Percentiles rank a stretch among this genome's conserved stretches.
phyloP scores from a whole-genome alignment of 2,113 vertebrate species.

The Pungitius pungitius region DNA sequence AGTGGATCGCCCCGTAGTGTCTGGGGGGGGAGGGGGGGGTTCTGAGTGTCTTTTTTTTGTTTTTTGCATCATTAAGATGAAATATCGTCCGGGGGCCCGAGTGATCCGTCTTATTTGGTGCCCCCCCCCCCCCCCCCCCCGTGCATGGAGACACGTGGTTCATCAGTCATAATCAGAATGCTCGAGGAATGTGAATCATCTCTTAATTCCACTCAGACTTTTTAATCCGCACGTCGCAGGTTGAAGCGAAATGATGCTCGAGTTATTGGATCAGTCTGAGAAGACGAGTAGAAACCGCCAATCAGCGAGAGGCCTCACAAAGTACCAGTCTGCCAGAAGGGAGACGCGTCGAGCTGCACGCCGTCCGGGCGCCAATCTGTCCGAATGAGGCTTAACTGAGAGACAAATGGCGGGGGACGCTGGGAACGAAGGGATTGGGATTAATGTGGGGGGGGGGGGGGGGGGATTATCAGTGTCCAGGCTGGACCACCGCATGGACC shows the following conservation, averaged over 20 bases:
- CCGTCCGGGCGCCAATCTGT: constrained; percentile 47
- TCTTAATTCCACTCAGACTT: constrained; percentile 17
- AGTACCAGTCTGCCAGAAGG: too few relatives aligned
- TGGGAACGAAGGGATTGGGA: constrained; percentile 47
- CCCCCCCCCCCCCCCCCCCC: background rate
- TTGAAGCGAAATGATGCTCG: constrained; percentile 52
- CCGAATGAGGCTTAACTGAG: constrained; percentile 55
- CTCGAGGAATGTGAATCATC: background rate
- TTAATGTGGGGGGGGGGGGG: constrained; percentile 9
- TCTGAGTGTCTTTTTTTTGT: constrained; percentile 3
- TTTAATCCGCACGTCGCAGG: background rate
- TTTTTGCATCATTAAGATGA: constrained; percentile 33
- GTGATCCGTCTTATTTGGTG: background rate
- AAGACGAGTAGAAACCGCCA: too few relatives aligned
- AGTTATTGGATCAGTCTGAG: constrained; percentile 1
- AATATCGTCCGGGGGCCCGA: background rate
- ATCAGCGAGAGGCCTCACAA: too few relatives aligned
- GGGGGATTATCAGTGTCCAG: constrained; percentile 46
- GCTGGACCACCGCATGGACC: constrained; percentile 43
- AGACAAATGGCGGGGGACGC: constrained; percentile 58
- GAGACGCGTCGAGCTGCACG: background rate
- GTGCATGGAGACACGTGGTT: background rate
- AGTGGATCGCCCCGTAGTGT: constrained; percentile 24
- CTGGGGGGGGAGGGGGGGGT: background rate
- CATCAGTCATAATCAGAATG: background rate